Conservation (phyloP, 2,113 vertebrate species). For the Leiothrix lutea region DNA sequence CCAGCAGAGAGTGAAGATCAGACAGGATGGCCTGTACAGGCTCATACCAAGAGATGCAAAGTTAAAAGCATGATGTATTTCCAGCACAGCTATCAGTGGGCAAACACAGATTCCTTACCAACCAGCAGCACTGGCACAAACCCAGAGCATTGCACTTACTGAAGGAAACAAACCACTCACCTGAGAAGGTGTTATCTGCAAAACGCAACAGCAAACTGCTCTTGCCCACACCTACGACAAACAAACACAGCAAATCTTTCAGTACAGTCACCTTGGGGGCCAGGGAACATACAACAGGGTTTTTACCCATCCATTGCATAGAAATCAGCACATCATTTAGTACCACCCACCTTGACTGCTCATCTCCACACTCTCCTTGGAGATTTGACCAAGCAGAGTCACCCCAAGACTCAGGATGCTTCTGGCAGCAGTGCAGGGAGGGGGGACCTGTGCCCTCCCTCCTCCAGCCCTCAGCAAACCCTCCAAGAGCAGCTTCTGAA, state of each 20-base stretch:
- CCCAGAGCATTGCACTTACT: neutral
- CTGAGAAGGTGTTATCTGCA: conserved; percentile 99
- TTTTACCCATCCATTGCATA: neutral
- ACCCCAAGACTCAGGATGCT: neutral
- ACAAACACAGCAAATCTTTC: conserved; percentile 19
- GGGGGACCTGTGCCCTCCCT: neutral
- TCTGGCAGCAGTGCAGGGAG: neutral
- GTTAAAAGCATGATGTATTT: neutral
- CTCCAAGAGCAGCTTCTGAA: neutral
- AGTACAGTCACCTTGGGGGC: neutral
- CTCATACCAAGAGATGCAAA: neutral
- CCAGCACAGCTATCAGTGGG: neutral
- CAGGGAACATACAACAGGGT: neutral
- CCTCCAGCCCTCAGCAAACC: neutral
- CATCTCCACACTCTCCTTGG: neutral
- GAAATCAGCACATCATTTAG: neutral
- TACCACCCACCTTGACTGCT: neutral
- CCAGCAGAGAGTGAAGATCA: neutral
- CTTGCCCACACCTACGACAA: conserved; percentile 91
- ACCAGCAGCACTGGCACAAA: neutral
- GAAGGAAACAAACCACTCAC: conserved; percentile 70
- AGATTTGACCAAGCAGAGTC: neutral
- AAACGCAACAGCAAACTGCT: conserved; percentile 97
- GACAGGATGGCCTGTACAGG: neutral
- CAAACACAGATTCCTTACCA: neutral